Base-by-base conservation (phyloP, 1,140 invertebrate species). In the Heliothis virescens region DNA sequence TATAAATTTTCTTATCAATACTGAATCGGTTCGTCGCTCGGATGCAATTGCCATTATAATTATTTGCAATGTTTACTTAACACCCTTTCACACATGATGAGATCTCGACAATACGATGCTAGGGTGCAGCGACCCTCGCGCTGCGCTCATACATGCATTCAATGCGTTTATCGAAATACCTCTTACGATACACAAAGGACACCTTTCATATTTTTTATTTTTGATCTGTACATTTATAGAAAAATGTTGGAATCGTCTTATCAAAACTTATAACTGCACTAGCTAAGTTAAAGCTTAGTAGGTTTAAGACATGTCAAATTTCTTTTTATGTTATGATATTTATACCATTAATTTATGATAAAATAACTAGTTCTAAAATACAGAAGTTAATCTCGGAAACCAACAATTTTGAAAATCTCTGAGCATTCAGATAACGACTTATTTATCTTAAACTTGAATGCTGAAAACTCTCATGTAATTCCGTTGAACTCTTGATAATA, bases 41-140 rank as follows among this genome's bases (percentile, higher is more conserved):
- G 89, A 90, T 93, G 89, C 91, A 92, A 92, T 94, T 91, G 90
- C 89, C 89, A 93, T 94, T 92, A 93, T 95, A 95, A 95, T 95
- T 93, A 94, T 95, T 94, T 91, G 92, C 95, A 95, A 95, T 95
- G 95, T 95, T 95, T 95, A 95, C 94, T 95, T 95, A 95, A 93
- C 93, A 95, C 95, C 95, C 94, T 94, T 94, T 95, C 91, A 92
- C 94, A 93, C 92, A 93, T 95, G 94, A 95, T 83, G 92, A 94
- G 89, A 91, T 85, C 89, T 89, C 84, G 83, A 95, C 91, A 95
- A 95, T 86, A 83, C 80, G 65, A 79, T 60, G 67, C 74, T 87
- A 85, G 88, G 88, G 87, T 85, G 89, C 83, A 67, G 57, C 75
- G 79, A 83, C 91, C 89, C 89, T 83, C 79, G 79, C 57, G 52